Evolutionary conservation across 2,888 invertebrate genomes (phyloP).

Genomic region (Ganaspis brasiliensis): DNA sequence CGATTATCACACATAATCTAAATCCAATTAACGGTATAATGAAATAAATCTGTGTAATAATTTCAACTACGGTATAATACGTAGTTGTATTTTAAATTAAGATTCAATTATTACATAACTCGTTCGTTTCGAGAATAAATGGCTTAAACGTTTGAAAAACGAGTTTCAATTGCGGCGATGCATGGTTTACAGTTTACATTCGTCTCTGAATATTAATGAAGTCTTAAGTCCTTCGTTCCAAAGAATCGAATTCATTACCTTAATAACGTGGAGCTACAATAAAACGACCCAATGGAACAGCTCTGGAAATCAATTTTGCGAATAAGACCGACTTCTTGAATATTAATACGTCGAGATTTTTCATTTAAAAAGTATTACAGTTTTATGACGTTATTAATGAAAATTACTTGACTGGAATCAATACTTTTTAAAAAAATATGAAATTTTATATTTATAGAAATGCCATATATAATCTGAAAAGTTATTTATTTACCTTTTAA

Average conservation of each 20-base stretch:
- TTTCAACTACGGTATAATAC: no score
- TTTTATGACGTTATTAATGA: no score
- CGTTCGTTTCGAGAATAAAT: neutral
- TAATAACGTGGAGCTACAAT: neutral
- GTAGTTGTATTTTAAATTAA: neutral
- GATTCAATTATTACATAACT: neutral
- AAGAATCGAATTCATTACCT: constrained; percentile 10
- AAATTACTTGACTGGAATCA: no score
- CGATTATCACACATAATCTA: no score
- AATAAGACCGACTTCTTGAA: constrained; percentile 1
- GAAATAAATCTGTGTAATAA: no score
- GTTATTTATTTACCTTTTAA: no score
- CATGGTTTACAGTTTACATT: neutral
- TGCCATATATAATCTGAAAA: no score
- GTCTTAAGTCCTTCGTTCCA: neutral
- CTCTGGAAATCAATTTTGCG: constrained; percentile 1
- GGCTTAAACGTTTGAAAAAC: neutral
- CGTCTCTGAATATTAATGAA: neutral
- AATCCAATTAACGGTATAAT: neutral
- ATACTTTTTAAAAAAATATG: no score
- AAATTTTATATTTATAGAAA: no score
- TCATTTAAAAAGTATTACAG: neutral
- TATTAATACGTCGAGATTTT: neutral
- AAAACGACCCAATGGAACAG: constrained; percentile 1
- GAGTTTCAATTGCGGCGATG: neutral